Percentiles rank a stretch among this genome's conserved stretches.
Evolutionary conservation across 1,140 invertebrate genomes (phyloP).

Genomic region (Rhyacophila brunnea): DNA sequence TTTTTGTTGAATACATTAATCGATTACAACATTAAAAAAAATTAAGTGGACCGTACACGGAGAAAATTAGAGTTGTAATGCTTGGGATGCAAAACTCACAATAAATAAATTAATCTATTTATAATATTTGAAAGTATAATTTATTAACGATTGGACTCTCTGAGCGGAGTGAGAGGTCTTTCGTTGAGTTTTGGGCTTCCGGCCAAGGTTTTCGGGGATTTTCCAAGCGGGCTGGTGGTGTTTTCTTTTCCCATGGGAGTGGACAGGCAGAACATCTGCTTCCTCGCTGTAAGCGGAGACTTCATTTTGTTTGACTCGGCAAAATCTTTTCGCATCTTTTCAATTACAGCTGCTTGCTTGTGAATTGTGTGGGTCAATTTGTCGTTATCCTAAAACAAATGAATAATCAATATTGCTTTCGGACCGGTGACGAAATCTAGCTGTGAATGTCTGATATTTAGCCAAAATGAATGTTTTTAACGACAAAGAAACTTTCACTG

Average conservation of each 20-base stretch:
- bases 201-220: constrained; percentile 12
- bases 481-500: too few relatives aligned
- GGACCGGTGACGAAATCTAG: too few relatives aligned
- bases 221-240: constrained; percentile 8
- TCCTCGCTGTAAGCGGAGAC: constrained; percentile 12
- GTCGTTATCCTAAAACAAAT: constrained; percentile 30
- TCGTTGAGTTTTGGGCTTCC: constrained; percentile 8
- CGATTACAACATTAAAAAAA: too few relatives aligned
- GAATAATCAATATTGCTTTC: too few relatives aligned
- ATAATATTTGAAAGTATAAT: not conserved
- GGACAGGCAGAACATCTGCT: constrained; percentile 11
- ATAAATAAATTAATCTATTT: not conserved
- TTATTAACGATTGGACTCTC: constrained; percentile 21
- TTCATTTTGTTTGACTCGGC: constrained; percentile 3
- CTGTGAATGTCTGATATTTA: too few relatives aligned
- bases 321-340: constrained; percentile 23
- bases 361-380: constrained; percentile 16
- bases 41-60: too few relatives aligned
- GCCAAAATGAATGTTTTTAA: too few relatives aligned
- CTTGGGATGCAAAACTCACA: too few relatives aligned
- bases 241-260: constrained; percentile 26
- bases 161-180: constrained; percentile 14
- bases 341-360: constrained; percentile 21
- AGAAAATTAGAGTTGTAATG: too few relatives aligned
- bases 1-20: too few relatives aligned